Evolutionary conservation across 1,140 invertebrate genomes (phyloP).

Genomic region (Drosophila kohkoa): DNA sequence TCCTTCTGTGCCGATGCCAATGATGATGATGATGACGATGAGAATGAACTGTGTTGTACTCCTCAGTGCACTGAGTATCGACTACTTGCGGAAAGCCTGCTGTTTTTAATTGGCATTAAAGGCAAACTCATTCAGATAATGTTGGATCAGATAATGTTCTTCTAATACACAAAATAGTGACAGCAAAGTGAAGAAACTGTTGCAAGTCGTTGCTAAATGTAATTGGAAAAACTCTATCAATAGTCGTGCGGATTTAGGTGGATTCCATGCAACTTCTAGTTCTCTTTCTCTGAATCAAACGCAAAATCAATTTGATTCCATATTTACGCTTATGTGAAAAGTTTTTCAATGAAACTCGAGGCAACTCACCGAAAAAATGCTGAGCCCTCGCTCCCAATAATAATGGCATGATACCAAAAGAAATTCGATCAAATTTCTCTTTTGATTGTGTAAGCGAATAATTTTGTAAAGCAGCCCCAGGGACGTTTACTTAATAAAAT

Average conservation of each 20-base stretch:
- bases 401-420: constrained; percentile 22
- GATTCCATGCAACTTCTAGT: constrained; percentile 9
- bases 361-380: constrained; percentile 20
- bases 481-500: constrained; percentile 10
- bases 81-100: background rate
- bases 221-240: constrained; percentile 50
- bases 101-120: constrained; percentile 52
- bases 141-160: background rate
- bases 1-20: constrained; percentile 44
- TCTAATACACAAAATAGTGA: constrained; percentile 1
- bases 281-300: constrained; percentile 1
- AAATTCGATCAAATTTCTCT: constrained; percentile 1
- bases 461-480: background rate
- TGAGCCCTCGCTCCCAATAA: background rate
- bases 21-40: constrained; percentile 50
- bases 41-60: constrained; percentile 17
- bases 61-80: background rate
- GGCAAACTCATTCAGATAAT: constrained; percentile 1
- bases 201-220: constrained; percentile 34
- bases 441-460: constrained; percentile 1
- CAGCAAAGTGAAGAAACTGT: background rate
- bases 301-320: constrained; percentile 71
- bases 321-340: constrained; percentile 71
- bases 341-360: constrained; percentile 70
- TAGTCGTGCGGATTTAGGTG: constrained; percentile 24